These are phyloP conservation scores for Plectropomus leopardus DNA, from an alignment of 2,113 vertebrate species.

Conservation along the genomic window DNA sequence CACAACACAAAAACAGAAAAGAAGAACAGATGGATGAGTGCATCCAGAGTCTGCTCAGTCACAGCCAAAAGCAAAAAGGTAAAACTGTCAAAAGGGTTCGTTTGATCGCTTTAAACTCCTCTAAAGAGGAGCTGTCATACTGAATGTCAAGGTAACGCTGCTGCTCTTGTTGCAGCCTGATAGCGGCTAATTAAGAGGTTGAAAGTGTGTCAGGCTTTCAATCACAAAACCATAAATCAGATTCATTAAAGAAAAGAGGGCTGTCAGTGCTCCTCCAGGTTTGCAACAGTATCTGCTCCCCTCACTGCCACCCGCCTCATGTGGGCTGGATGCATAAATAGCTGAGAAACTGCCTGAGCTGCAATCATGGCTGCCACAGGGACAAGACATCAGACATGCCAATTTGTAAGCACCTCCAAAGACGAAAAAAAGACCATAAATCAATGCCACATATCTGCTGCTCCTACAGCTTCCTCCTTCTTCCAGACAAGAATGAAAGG, in stretches of 20 bases:
- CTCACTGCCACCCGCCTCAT: conserved; percentile 25
- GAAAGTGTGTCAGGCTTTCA: neutral
- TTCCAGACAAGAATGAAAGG: neutral
- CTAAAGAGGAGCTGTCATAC: neutral
- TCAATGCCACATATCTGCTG: neutral
- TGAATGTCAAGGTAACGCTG: neutral
- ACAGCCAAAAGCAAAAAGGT: neutral
- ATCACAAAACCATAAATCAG: conserved; percentile 4
- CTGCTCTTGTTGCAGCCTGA: neutral
- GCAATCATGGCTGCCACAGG: conserved; percentile 60
- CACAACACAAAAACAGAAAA: neutral
- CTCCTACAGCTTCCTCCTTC: neutral
- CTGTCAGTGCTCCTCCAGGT: conserved; percentile 8
- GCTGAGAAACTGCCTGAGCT: conserved; percentile 41
- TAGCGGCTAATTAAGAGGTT: neutral
- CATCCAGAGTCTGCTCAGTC: neutral
- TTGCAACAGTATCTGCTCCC: neutral
- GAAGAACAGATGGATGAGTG: neutral
- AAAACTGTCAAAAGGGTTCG: neutral
- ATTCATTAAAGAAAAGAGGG: neutral
- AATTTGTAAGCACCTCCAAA: conserved; percentile 28
- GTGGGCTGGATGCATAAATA: conserved; percentile 29
- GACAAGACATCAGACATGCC: conserved; percentile 17
- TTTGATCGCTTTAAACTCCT: neutral
- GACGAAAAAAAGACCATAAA: neutral